Percentiles rank a stretch among this genome's conserved stretches.
Conservation (phyloP, 2,797 vertebrate species). For the Epinephelus awoara region DNA sequence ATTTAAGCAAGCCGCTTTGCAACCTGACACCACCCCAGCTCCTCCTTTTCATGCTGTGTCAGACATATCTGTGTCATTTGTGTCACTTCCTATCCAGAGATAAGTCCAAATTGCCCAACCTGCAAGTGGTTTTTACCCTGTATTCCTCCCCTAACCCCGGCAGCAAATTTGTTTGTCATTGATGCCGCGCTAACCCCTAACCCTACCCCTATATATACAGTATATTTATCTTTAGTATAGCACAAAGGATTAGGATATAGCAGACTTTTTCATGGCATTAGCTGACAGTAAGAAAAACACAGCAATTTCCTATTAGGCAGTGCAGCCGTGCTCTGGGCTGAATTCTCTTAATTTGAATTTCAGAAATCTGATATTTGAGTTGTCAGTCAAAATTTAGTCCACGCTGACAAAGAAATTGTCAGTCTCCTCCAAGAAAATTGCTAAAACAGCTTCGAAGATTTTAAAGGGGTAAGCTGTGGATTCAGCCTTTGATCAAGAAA, state of each 20-base stretch:
- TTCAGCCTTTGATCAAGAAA: constrained; percentile 31
- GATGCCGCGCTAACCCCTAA: too few relatives aligned
- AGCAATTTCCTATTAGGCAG: not conserved
- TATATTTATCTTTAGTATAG: too few relatives aligned
- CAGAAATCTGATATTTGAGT: not conserved
- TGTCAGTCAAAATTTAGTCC: not conserved
- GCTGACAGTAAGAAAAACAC: not conserved
- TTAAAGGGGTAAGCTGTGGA: not conserved
- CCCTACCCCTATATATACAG: too few relatives aligned
- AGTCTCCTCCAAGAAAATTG: not conserved
- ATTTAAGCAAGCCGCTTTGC: too few relatives aligned
- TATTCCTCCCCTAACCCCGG: too few relatives aligned
- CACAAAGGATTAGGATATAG: not conserved
- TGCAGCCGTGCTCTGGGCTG: not conserved
- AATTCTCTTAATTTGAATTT: not conserved
- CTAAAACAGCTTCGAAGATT: constrained; percentile 6
- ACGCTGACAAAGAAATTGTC: not conserved
- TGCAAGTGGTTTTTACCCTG: too few relatives aligned
- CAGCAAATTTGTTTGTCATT: too few relatives aligned
- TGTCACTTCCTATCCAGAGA: too few relatives aligned
- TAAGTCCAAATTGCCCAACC: too few relatives aligned
- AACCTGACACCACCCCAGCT: too few relatives aligned
- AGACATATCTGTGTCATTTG: too few relatives aligned
- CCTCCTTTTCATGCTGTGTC: too few relatives aligned
- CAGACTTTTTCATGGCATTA: not conserved